phyloP scores from a whole-genome alignment of 92 coral and sea anemone genomes.

The Palythoa grandis region DNA sequence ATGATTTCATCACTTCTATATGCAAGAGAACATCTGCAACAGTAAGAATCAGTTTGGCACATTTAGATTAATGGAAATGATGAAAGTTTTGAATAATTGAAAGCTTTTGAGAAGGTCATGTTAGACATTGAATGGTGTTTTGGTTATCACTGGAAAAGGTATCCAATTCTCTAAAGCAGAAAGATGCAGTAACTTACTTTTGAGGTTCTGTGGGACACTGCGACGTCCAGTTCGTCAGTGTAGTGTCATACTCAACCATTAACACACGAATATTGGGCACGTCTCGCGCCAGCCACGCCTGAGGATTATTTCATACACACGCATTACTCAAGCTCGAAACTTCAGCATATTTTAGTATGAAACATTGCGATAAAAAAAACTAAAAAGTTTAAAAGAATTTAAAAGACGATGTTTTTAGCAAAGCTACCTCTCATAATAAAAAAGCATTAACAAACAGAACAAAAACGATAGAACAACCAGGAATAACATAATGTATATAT shows the following conservation, averaged over 20 bases:
- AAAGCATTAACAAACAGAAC: too few species aligned
- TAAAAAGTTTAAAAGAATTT: too few species aligned
- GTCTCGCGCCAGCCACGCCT: conserved; percentile 89
- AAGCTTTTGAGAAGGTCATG: too few species aligned
- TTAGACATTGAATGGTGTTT: too few species aligned
- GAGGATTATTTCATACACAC: neutral
- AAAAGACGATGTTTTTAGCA: too few species aligned
- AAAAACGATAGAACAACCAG: too few species aligned
- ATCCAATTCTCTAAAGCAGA: too few species aligned
- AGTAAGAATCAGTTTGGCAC: neutral
- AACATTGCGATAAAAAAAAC: neutral
- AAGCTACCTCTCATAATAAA: too few species aligned
- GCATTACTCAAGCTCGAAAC: neutral
- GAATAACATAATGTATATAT: too few species aligned
- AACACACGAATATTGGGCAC: conserved; percentile 83
- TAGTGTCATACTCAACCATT: conserved; percentile 90
- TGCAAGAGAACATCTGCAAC: conserved; percentile 76
- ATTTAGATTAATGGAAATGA: neutral
- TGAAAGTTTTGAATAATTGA: too few species aligned
- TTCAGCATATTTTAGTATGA: neutral
- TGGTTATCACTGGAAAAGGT: too few species aligned
- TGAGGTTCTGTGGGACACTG: conserved; percentile 93
- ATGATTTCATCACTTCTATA: conserved; percentile 91
- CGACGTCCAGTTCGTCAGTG: conserved; percentile 88
- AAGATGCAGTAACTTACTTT: conserved; percentile 63